Percentiles rank a stretch among this genome's conserved stretches.
Evolutionary conservation across 2,888 invertebrate species (phyloP).

Genomic region (Athrips mouffetella): DNA sequence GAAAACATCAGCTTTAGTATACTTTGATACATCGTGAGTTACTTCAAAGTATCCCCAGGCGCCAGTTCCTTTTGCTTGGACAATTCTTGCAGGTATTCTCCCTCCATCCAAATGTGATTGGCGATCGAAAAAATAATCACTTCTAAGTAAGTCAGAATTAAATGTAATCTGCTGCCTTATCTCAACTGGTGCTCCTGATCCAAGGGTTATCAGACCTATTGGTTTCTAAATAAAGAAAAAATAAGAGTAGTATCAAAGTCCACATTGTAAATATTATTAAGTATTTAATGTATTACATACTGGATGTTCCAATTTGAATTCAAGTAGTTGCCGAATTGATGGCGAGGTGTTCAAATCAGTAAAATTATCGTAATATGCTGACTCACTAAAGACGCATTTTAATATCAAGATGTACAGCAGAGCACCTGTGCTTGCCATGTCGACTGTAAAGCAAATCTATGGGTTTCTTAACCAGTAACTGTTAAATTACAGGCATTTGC

Average conservation of each 20-base stretch:
- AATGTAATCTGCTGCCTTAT: conserved; percentile 83
- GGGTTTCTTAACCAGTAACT: no score
- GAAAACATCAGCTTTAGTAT: conserved; percentile 86
- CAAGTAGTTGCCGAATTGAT: not conserved
- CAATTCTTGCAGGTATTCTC: conserved; percentile 93
- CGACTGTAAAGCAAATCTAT: not conserved
- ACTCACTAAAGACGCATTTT: not conserved
- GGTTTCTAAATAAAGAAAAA: conserved; percentile 60
- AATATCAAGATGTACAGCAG: not conserved
- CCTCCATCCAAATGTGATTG: conserved; percentile 84
- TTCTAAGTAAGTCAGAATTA: conserved; percentile 78
- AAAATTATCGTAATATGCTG: not conserved
- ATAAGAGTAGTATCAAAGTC: no score
- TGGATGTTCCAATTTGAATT: conserved; percentile 1
- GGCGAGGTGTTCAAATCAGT: not conserved
- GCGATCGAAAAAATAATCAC: conserved; percentile 25
- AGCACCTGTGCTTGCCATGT: not conserved
- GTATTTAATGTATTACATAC: no score
- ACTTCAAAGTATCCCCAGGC: conserved; percentile 90
- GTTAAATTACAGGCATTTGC: no score
- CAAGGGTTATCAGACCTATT: conserved; percentile 81
- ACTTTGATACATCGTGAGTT: conserved; percentile 87
- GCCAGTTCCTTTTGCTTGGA: conserved; percentile 94
- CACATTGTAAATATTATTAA: no score
- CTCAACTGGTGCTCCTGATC: conserved; percentile 86